A percentile compares a stretch with the other conserved stretches of the same genome.
Evolutionary conservation across 1,140 invertebrate genomes (phyloP).

Genomic region (Euwallacea fornicatus): DNA sequence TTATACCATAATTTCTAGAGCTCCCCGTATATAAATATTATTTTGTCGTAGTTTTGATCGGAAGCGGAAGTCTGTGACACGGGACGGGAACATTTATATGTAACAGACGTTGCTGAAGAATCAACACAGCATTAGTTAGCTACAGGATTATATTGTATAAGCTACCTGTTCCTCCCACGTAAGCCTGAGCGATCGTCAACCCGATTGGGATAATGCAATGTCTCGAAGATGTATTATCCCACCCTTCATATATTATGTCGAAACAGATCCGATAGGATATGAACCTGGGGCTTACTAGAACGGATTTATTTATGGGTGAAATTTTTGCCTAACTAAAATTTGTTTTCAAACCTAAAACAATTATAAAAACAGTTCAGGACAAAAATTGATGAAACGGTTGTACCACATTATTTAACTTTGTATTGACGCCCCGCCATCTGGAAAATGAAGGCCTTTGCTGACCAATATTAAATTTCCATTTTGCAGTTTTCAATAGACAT

Average conservation of each 20-base stretch:
- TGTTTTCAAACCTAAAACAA: not conserved
- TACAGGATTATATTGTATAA: slow-evolving; percentile 9
- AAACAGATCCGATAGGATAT: slow-evolving; percentile 1
- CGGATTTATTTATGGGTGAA: not conserved
- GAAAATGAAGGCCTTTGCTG: slow-evolving; percentile 5
- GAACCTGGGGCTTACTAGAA: not conserved
- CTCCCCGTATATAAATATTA: too few species aligned
- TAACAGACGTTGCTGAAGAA: not conserved
- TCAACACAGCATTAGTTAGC: slow-evolving; percentile 3
- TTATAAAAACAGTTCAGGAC: not conserved
- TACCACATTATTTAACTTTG: slow-evolving; percentile 6
- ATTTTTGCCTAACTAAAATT: not conserved
- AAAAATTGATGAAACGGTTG: slow-evolving; percentile 1
- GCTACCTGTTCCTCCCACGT: not conserved
- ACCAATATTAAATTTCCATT: slow-evolving; percentile 14
- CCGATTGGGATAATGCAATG: slow-evolving; percentile 10
- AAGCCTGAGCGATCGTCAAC: slow-evolving; percentile 6
- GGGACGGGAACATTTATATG: too few species aligned
- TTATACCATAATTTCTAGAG: too few species aligned
- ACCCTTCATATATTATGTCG: slow-evolving; percentile 14
- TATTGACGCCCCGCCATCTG: not conserved
- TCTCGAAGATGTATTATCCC: slow-evolving; percentile 9
- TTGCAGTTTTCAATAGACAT: slow-evolving; percentile 7
- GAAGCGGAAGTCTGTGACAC: too few species aligned
- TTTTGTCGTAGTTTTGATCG: too few species aligned